Evolutionary conservation across 1,140 invertebrate genomes (phyloP).

Genomic region (Phymastichus coffea): DNA sequence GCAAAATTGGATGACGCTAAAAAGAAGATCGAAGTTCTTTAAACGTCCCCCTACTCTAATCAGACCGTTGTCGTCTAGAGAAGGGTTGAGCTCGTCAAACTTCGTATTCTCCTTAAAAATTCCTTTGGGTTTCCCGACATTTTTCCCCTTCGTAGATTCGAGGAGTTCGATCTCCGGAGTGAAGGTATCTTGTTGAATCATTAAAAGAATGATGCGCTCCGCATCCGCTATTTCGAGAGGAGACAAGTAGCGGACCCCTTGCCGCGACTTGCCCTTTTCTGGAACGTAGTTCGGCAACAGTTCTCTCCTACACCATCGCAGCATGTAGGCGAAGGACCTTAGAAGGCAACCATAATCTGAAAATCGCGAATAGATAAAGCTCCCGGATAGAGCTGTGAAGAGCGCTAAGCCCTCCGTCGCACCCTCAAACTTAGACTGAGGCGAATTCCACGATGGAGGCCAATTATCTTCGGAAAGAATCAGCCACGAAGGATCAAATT

Average conservation of each 20-base stretch:
- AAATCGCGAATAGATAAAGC: background rate
- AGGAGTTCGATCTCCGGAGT: too few relatives aligned
- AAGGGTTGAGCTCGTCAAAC: slow-evolving; percentile 31
- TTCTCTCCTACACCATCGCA: too few relatives aligned
- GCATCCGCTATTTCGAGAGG: too few relatives aligned
- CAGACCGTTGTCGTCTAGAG: slow-evolving; percentile 41
- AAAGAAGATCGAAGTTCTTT: slow-evolving; percentile 32
- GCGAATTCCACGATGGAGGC: background rate
- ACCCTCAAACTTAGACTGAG: background rate
- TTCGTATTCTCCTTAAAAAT: slow-evolving; percentile 8
- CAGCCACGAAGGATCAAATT: background rate
- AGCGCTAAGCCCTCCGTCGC: background rate
- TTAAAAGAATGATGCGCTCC: too few relatives aligned
- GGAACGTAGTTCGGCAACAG: too few relatives aligned
- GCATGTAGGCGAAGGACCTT: too few relatives aligned
- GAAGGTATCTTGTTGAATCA: too few relatives aligned
- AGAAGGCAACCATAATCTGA: background rate
- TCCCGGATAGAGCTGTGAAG: background rate
- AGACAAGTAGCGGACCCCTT: too few relatives aligned
- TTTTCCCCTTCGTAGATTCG: too few relatives aligned
- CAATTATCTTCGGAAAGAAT: background rate
- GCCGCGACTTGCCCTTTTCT: too few relatives aligned
- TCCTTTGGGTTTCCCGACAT: background rate
- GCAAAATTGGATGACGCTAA: slow-evolving; percentile 44
- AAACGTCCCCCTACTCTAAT: slow-evolving; percentile 48